Evolutionary conservation across 1,140 invertebrate genomes (phyloP).

Genomic region (Heliconius melpomene): DNA sequence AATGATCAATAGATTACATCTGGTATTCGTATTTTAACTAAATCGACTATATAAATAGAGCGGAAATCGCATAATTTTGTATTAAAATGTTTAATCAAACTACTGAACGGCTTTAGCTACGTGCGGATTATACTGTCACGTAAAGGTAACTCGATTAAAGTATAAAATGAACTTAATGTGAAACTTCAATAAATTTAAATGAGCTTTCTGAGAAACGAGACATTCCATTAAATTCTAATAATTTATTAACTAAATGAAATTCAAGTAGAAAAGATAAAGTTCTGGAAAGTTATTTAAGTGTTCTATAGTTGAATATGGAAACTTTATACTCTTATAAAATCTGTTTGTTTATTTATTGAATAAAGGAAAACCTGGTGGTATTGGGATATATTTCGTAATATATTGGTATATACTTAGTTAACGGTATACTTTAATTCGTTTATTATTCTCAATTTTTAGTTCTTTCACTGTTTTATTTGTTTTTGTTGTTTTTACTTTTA

Average conservation of each 20-base stretch:
- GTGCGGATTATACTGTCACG: neutral
- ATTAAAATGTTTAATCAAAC: neutral
- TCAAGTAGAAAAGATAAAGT: neutral
- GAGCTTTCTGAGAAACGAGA: neutral
- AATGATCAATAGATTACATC: neutral
- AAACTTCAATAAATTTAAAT: conserved; percentile 1
- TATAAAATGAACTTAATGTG: neutral
- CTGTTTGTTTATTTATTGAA: neutral
- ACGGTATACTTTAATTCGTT: too few relatives aligned
- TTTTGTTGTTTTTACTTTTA: too few relatives aligned
- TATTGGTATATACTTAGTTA: too few relatives aligned
- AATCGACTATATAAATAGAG: neutral
- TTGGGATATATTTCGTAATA: neutral
- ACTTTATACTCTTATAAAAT: neutral
- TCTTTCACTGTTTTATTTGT: too few relatives aligned
- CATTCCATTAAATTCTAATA: neutral
- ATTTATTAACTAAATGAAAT: neutral
- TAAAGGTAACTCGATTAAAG: neutral
- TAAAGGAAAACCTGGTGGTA: neutral
- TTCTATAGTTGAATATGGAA: neutral
- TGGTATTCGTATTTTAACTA: neutral
- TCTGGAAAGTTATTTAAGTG: neutral
- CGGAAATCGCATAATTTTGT: neutral
- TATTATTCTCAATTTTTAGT: too few relatives aligned
- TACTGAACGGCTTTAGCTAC: neutral